A percentile compares a stretch with the other conserved stretches of the same genome.
Conservation (phyloP, 2,113 vertebrate species). For the Scytalopus superciliaris region DNA sequence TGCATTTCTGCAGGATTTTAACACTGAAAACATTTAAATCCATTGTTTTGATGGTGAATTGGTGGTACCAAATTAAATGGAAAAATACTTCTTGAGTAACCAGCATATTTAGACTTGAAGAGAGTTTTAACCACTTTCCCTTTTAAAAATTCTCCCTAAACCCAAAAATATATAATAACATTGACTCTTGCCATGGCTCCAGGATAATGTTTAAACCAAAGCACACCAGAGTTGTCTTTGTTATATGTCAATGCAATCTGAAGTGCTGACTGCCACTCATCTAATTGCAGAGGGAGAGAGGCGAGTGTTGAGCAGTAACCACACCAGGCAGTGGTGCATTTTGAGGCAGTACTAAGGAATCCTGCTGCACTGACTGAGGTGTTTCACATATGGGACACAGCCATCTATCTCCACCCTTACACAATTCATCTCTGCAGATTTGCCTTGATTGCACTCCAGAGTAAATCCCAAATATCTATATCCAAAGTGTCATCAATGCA, state of each 20-base stretch:
- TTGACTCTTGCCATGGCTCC: neutral
- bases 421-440: neutral
- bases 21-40: neutral
- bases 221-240: neutral
- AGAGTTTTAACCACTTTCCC: neutral
- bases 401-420: neutral
- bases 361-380: neutral
- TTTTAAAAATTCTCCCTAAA: neutral
- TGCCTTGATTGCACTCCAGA: neutral
- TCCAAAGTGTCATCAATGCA: neutral
- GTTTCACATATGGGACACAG: neutral
- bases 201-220: neutral
- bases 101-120: neutral
- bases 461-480: neutral
- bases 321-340: neutral
- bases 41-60: neutral
- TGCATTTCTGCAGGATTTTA: neutral
- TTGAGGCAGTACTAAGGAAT: neutral
- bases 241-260: neutral
- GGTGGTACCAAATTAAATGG: neutral
- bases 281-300: neutral
- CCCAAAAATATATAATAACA: neutral
- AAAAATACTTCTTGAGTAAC: neutral
- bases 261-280: neutral
- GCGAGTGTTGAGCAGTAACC: neutral